Evolutionary conservation across 2,797 vertebrate species (phyloP).

Genomic region (Pampus argenteus): DNA sequence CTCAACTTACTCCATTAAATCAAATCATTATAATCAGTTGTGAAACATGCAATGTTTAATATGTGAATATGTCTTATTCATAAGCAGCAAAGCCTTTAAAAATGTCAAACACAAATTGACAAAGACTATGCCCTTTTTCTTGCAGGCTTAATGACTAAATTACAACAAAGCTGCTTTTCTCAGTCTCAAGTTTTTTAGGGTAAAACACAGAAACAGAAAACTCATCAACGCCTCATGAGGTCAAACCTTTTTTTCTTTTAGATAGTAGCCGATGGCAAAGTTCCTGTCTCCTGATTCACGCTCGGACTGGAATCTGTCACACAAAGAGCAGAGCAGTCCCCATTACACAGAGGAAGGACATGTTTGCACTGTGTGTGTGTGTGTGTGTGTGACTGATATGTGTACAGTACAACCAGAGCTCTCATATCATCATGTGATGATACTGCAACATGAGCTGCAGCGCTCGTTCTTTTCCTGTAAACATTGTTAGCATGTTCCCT

Average conservation of each 20-base stretch:
- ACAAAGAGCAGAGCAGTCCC: slow-evolving; percentile 41
- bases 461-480: slow-evolving; percentile 5
- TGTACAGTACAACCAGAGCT: slow-evolving; percentile 28
- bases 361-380: slow-evolving; percentile 6
- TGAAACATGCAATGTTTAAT: too few relatives aligned
- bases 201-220: neutral
- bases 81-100: too few relatives aligned
- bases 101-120: too few relatives aligned
- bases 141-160: too few relatives aligned
- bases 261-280: slow-evolving; percentile 98
- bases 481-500: slow-evolving; percentile 6
- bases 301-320: slow-evolving; percentile 95
- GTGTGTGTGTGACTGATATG: slow-evolving; percentile 19
- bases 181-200: neutral
- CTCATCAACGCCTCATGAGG: neutral
- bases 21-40: neutral
- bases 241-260: slow-evolving; percentile 98
- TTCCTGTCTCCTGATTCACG: slow-evolving; percentile 97
- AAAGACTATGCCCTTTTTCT: too few relatives aligned
- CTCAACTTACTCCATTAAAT: neutral
- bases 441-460: slow-evolving; percentile 37
- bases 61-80: too few relatives aligned
- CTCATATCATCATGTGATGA: slow-evolving; percentile 29
- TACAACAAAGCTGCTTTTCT: neutral
- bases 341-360: slow-evolving; percentile 46